Conservation (phyloP, 2,888 invertebrate species). For the Caenorhabditis sp. region DNA sequence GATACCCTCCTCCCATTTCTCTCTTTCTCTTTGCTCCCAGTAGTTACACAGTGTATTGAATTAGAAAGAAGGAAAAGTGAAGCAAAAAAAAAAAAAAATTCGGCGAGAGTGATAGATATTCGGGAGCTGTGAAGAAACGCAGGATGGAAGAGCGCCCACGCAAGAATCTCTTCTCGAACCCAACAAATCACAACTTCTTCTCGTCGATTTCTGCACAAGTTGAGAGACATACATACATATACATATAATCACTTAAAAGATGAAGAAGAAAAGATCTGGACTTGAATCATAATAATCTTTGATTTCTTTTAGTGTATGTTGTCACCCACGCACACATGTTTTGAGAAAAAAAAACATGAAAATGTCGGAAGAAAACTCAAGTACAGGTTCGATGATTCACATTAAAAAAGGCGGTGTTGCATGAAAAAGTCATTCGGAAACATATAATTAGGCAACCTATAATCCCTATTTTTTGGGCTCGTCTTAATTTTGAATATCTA, state of each 20-base stretch:
- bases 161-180: neutral
- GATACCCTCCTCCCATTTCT: neutral
- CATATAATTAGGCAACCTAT: no score
- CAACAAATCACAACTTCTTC: neutral
- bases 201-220: neutral
- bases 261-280: conserved; percentile 5
- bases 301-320: conserved; percentile 6
- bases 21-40: neutral
- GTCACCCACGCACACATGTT: neutral
- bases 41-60: neutral
- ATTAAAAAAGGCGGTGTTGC: no score
- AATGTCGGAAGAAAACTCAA: neutral
- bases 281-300: conserved; percentile 14
- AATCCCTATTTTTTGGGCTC: no score
- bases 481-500: no score
- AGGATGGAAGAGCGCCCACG: neutral
- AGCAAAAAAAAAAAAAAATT: no score
- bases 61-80: conserved; percentile 1
- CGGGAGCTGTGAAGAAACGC: neutral
- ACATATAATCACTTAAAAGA: conserved; percentile 1
- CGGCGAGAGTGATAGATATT: neutral
- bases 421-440: no score
- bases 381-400: neutral
- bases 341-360: neutral
- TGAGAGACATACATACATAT: neutral